Evolutionary conservation across 1,140 invertebrate genomes (phyloP).

Genomic region (Lasioglossum albipes): DNA sequence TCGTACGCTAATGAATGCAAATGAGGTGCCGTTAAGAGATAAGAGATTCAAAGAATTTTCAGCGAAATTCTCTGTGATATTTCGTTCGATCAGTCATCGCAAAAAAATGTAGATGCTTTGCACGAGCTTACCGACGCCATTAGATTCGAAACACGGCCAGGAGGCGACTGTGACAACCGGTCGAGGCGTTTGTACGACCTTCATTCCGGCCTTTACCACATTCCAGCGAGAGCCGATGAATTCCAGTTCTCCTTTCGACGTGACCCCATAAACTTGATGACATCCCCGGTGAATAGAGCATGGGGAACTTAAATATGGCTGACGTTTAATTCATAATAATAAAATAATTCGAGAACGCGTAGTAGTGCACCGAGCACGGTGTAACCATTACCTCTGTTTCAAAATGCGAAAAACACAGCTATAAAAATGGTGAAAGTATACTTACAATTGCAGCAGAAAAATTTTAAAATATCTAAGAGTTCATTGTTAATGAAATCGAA

Average conservation of each 20-base stretch:
- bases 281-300: background rate
- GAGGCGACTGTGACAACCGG: conserved; percentile 38
- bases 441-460: no score
- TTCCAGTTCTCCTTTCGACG: conserved; percentile 67
- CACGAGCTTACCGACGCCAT: conserved; percentile 54
- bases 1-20: background rate
- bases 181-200: conserved; percentile 62
- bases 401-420: background rate
- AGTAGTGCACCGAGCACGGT: no score
- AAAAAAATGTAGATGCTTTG: conserved; percentile 24
- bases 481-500: no score
- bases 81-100: background rate
- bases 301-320: background rate
- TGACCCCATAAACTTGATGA: conserved; percentile 59
- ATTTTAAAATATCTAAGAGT: no score
- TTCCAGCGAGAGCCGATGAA: conserved; percentile 64
- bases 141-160: conserved; percentile 54
- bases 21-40: background rate
- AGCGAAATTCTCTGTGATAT: background rate
- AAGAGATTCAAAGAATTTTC: background rate
- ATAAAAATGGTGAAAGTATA: no score
- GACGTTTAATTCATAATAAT: background rate
- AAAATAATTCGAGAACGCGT: background rate
- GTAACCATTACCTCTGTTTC: background rate
- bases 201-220: conserved; percentile 73